These are phyloP conservation scores for Parasteatoda tepidariorum DNA, from an alignment of 1,140 invertebrate genomes.

Conservation along the genomic window DNA sequence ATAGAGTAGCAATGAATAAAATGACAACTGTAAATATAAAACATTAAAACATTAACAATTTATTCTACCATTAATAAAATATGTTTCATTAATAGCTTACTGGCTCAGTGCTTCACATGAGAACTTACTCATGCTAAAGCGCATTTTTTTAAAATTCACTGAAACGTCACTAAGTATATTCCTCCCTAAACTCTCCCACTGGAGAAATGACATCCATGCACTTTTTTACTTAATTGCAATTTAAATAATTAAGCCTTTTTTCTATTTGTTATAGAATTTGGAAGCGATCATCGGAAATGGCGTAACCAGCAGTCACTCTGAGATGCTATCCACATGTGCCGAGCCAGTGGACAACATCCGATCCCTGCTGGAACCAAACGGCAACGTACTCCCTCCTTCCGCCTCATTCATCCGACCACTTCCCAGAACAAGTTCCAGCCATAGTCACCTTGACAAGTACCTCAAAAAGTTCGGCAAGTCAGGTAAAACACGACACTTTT, in stretches of 20 bases:
- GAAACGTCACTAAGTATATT: too few relatives aligned
- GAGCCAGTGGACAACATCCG: constrained; percentile 52
- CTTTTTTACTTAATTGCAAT: background rate
- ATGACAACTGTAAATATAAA: too few relatives aligned
- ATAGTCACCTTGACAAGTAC: constrained; percentile 58
- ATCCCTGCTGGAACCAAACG: constrained; percentile 53
- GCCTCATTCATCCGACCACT: constrained; percentile 48
- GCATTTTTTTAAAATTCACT: too few relatives aligned
- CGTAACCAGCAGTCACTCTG: constrained; percentile 36
- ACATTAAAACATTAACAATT: too few relatives aligned
- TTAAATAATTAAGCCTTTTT: too few relatives aligned
- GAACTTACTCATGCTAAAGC: too few relatives aligned
- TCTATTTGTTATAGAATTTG: constrained; percentile 29
- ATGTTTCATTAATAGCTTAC: too few relatives aligned
- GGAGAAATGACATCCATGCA: too few relatives aligned
- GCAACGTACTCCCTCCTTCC: constrained; percentile 52
- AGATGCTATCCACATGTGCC: constrained; percentile 23
- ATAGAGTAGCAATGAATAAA: too few relatives aligned
- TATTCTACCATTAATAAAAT: too few relatives aligned
- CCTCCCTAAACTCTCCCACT: too few relatives aligned
- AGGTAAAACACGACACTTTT: constrained; percentile 5
- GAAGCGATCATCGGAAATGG: constrained; percentile 41
- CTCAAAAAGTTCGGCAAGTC: constrained; percentile 55
- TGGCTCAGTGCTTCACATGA: too few relatives aligned
- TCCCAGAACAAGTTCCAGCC: constrained; percentile 54